Conservation (phyloP, 2,113 vertebrate genomes). For the Nyctibius bracteatus region DNA sequence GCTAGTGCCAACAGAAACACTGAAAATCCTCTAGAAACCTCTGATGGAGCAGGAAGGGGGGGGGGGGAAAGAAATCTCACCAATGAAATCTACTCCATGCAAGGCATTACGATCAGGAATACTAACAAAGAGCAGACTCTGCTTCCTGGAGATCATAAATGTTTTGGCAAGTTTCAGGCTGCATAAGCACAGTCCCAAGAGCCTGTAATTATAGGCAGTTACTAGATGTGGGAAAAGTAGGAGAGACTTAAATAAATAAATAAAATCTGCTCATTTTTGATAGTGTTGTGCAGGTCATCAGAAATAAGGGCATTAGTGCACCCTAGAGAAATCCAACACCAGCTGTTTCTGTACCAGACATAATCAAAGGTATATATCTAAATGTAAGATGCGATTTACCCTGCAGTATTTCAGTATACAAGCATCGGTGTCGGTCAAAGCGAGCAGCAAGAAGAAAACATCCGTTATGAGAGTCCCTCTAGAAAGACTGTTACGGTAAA, state of each 20-base stretch:
- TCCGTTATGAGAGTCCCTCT: not conserved
- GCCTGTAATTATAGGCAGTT: not conserved
- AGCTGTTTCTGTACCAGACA: not conserved
- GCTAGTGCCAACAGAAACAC: not conserved
- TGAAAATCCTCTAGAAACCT: not conserved
- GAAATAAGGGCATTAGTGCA: not conserved
- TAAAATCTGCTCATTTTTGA: not conserved
- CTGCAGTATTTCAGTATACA: not conserved
- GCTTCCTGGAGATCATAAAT: not conserved
- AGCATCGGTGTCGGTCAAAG: not conserved
- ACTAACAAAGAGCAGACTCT: not conserved
- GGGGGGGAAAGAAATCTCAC: not conserved
- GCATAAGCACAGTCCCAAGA: not conserved
- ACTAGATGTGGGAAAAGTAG: not conserved
- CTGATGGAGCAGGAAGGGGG: not conserved
- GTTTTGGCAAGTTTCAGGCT: not conserved
- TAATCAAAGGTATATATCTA: not conserved
- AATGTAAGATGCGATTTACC: not conserved
- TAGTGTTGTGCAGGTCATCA: not conserved
- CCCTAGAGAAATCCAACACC: not conserved
- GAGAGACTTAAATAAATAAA: not conserved
- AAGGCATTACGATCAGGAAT: not conserved
- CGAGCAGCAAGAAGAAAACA: conserved; percentile 5
- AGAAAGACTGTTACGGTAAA: not conserved
- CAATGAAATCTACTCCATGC: not conserved